Evolutionary conservation across 2,113 vertebrate genomes (phyloP).

Genomic region (Cottus gobio): DNA sequence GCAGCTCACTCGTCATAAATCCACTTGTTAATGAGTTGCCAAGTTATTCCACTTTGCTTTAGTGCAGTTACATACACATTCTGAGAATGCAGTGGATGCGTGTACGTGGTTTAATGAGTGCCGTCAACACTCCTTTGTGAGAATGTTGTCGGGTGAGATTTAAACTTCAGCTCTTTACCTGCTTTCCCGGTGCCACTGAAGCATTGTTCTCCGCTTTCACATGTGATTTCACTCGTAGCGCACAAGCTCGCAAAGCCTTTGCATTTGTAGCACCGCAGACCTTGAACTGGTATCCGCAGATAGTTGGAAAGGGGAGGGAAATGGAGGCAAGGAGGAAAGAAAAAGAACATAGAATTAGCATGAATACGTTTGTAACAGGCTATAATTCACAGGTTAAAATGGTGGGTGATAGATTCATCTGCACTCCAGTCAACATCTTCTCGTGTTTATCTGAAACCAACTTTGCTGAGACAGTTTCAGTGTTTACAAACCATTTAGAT

Average conservation of each 20-base stretch:
- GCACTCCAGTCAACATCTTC: background rate
- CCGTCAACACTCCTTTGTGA: background rate
- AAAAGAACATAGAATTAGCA: background rate
- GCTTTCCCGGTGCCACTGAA: constrained; percentile 69
- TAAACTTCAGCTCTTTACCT: constrained; percentile 67
- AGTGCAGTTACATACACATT: background rate
- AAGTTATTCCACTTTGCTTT: background rate
- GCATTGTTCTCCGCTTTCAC: constrained; percentile 41
- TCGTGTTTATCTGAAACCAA: background rate
- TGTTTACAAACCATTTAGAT: constrained; percentile 5
- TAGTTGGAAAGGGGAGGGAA: background rate
- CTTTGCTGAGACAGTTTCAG: background rate
- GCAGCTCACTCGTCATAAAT: background rate
- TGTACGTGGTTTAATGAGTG: background rate
- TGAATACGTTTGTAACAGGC: background rate
- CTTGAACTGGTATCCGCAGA: constrained; percentile 66
- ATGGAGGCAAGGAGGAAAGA: background rate
- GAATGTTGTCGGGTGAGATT: background rate
- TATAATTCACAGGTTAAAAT: background rate
- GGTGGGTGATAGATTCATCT: background rate
- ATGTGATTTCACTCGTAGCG: constrained; percentile 30
- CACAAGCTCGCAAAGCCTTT: constrained; percentile 21
- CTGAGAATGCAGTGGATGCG: background rate
- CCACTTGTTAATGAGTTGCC: background rate
- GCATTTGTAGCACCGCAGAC: constrained; percentile 83